phyloP scores from a whole-genome alignment of 2,888 invertebrate genomes.

The Yponomeuta plumbellus region DNA sequence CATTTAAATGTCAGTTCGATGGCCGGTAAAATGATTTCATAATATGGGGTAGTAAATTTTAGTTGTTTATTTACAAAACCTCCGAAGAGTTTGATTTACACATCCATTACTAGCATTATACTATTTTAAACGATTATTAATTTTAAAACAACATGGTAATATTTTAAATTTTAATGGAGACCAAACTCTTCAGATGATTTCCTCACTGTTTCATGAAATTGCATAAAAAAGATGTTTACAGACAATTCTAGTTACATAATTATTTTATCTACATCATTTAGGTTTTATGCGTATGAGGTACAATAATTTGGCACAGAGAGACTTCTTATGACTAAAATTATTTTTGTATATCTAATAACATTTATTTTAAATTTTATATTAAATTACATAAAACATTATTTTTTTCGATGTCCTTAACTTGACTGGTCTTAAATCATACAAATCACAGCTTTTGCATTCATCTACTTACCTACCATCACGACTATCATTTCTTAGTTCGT shows the following conservation, averaged over 20 bases:
- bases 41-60: conserved; percentile 15
- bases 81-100: background rate
- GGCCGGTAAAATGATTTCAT: conserved; percentile 21
- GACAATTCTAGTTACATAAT: conserved; percentile 56
- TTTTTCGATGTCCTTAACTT: conserved; percentile 75
- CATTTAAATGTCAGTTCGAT: conserved; percentile 28
- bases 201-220: conserved; percentile 2
- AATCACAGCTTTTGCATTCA: conserved; percentile 75
- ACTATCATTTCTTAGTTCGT: conserved; percentile 52
- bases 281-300: conserved; percentile 81
- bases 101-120: background rate
- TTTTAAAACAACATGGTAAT: background rate
- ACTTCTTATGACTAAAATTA: conserved; percentile 74
- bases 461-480: conserved; percentile 68
- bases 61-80: background rate
- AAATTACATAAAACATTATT: conserved; percentile 61
- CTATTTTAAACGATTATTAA: background rate
- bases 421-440: conserved; percentile 74
- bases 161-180: background rate
- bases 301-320: conserved; percentile 89
- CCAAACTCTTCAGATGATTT: conserved; percentile 7
- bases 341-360: conserved; percentile 59
- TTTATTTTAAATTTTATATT: conserved; percentile 57
- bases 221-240: conserved; percentile 36
- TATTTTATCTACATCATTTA: conserved; percentile 63